Base-by-base conservation (phyloP, 2,797 vertebrate genomes). In the Melanotaenia nigrans region DNA sequence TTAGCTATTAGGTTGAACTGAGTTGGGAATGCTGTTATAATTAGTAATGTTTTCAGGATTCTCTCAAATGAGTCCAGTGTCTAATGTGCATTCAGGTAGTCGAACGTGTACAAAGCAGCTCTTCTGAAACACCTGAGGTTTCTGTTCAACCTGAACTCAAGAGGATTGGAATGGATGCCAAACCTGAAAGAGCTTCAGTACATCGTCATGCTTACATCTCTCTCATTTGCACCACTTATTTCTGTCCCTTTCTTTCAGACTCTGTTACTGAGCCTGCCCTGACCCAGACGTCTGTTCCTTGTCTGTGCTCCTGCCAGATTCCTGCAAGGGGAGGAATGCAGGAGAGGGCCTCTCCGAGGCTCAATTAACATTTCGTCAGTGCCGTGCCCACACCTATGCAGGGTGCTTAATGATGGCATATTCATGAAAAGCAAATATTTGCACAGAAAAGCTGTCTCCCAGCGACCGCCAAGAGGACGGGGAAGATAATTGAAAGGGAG, bases 341-440 rank as follows among this genome's bases (percentile, higher is more conserved):
- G 7, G 20, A 81, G 77, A 87, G 86, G 89, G 88, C 85, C 90
- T 86, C 65, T 65, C 70, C 49, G 70, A 83, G 84, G 81, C 61
- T 49, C 91, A 92, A 92, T 93, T 92, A 92, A 89, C 90, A 91
- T 92, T 87, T 93, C 57, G 54, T 60, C 80, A 61, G 74, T 73
- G 80, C 81, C 45, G 53, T 79, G 56, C 84, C 84, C 75, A 89
- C 90, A 91, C 89, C 87, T 91, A 89, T 83, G 83, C 80, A 58
- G 77, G 79, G 61, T 66, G 68, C 87, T 88, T 87, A 87, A 88
- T 82, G 87, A 90, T 76, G 81, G 84, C 81, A 82, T 87, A 86
- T 91, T 91, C 86, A 85, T 86, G 90, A 84, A 92, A 89, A 74
- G 82, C 90, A 93, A 92, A 93, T 92, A 90, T 93, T 91, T 91